phyloP scores from a whole-genome alignment of 2,113 vertebrate species.

The Neodon shergylaensis region DNA sequence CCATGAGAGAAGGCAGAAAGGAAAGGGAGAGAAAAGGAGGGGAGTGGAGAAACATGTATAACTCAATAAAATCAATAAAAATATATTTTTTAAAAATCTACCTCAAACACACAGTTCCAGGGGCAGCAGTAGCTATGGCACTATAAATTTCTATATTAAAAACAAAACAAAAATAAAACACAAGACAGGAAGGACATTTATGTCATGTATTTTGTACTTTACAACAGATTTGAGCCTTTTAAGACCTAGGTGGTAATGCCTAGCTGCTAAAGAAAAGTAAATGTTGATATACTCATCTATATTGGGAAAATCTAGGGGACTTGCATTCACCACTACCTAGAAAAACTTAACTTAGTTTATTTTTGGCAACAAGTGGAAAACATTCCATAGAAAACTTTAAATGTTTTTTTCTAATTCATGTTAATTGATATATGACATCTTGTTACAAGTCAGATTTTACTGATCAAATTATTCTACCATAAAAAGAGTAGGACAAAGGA shows the following conservation, averaged over 20 bases:
- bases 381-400: no score
- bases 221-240: background rate
- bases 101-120: slow-evolving; percentile 72
- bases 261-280: no score
- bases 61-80: no score
- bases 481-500: background rate
- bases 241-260: background rate
- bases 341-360: no score
- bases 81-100: background rate
- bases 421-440: background rate
- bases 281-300: background rate
- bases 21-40: no score
- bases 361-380: no score
- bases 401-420: background rate
- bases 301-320: background rate
- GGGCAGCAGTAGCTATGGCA: slow-evolving; percentile 84
- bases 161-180: slow-evolving; percentile 87
- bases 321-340: no score
- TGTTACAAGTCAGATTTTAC: background rate
- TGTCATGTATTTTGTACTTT: slow-evolving; percentile 86
- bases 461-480: background rate
- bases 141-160: slow-evolving; percentile 46
- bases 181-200: slow-evolving; percentile 90
- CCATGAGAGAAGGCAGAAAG: no score
- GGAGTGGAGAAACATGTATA: no score